A percentile compares a stretch with the other conserved stretches of the same genome.
These are phyloP conservation scores for Orcinus orca DNA, from an alignment of 2,113 vertebrate genomes.

Conservation along the genomic window DNA sequence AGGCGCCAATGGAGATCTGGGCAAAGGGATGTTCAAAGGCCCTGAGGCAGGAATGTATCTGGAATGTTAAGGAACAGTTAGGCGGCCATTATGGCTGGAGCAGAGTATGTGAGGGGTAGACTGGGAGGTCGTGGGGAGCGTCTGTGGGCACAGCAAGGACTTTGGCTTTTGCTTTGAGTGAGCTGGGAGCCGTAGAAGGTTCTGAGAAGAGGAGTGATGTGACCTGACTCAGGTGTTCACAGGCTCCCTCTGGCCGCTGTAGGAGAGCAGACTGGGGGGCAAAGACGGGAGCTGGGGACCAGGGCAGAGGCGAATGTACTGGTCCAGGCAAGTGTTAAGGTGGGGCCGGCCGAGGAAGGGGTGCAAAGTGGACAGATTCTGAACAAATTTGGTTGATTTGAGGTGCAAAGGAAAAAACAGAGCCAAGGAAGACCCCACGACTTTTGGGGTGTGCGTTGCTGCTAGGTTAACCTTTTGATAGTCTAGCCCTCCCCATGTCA, in stretches of 20 bases:
- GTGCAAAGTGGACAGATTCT: neutral
- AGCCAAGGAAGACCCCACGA: neutral
- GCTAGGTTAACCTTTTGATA: neutral
- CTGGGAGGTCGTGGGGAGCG: neutral
- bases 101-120: neutral
- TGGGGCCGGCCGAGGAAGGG: neutral
- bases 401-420: neutral
- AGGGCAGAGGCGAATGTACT: neutral
- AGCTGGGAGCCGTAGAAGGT: neutral
- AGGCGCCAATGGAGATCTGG: neutral
- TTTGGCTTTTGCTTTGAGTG: neutral
- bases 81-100: neutral
- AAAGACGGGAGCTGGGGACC: neutral
- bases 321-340: neutral
- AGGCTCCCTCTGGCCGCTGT: neutral
- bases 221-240: neutral
- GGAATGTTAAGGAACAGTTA: neutral
- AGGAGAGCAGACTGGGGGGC: neutral
- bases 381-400: neutral
- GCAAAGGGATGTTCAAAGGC: neutral
- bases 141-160: neutral
- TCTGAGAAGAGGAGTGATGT: neutral
- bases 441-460: neutral
- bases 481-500: neutral
- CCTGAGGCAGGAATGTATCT: neutral